A percentile compares a stretch with the other conserved stretches of the same genome.
Evolutionary conservation across 2,113 vertebrate species (phyloP).

Genomic region (Anseranas semipalmata): DNA sequence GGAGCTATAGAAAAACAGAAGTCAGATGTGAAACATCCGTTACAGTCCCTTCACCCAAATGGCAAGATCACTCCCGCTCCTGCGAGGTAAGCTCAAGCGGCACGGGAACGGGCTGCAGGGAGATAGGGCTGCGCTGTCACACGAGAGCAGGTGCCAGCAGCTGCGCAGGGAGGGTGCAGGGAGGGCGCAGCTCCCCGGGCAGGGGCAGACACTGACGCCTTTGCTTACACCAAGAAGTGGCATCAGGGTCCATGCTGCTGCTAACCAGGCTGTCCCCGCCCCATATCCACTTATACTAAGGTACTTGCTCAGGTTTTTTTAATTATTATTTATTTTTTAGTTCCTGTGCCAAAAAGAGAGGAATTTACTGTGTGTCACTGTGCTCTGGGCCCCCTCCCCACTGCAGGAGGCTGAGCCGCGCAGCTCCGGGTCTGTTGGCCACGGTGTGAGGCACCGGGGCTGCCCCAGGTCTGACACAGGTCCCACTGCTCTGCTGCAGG

Average conservation of each 20-base stretch:
- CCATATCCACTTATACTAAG: rapidly evolving
- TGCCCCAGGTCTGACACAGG: rapidly evolving
- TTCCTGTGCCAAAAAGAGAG: neutral
- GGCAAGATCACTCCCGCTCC: rapidly evolving
- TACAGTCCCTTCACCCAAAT: neutral
- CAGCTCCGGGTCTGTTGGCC: neutral
- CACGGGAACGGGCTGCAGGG: rapidly evolving
- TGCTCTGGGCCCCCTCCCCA: rapidly evolving
- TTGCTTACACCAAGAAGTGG: neutral
- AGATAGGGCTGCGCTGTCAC: rapidly evolving
- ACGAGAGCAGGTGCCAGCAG: neutral
- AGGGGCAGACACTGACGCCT: neutral
- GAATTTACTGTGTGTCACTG: rapidly evolving
- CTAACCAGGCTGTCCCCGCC: neutral
- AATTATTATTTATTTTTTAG: neutral
- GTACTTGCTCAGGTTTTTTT: neutral
- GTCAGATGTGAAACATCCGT: neutral
- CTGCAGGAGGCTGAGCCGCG: neutral
- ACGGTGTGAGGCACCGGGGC: rapidly evolving
- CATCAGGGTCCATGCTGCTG: rapidly evolving
- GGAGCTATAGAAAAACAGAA: neutral
- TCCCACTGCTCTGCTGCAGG: neutral
- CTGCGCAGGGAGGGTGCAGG: rapidly evolving
- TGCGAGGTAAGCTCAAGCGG: neutral
- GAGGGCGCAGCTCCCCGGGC: neutral